Conservation (phyloP, 1,140 invertebrate genomes). For the Dinoponera quadriceps region DNA sequence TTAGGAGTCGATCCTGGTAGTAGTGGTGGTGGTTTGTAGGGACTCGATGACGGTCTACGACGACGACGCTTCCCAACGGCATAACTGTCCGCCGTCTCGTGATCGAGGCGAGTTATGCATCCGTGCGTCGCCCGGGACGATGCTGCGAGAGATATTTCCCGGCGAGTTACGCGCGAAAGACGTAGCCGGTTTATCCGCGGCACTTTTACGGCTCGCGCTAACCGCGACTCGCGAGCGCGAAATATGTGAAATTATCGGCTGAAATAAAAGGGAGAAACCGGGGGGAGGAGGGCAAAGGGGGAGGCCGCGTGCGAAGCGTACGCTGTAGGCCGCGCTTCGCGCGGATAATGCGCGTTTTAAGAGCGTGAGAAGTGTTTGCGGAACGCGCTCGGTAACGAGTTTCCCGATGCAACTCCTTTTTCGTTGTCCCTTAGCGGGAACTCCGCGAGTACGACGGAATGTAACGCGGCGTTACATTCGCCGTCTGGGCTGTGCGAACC, state of each 20-base stretch:
- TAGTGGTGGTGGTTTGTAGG: constrained; percentile 28
- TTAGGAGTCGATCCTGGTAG: constrained; percentile 79
- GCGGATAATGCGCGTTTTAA: constrained; percentile 52
- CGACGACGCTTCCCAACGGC: constrained; percentile 13
- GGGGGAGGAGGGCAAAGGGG: neutral
- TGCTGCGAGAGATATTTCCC: constrained; percentile 50
- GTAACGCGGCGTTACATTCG: constrained; percentile 3
- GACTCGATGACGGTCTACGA: constrained; percentile 25
- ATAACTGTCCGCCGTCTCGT: constrained; percentile 39
- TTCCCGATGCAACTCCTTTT: constrained; percentile 9
- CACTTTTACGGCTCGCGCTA: constrained; percentile 62
- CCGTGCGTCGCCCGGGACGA: constrained; percentile 50
- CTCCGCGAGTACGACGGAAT: constrained; percentile 16
- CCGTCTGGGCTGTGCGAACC: too few species aligned
- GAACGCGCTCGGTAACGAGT: constrained; percentile 40
- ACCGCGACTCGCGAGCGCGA: constrained; percentile 52
- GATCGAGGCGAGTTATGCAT: constrained; percentile 44
- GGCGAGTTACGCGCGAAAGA: constrained; percentile 55
- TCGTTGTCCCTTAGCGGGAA: neutral
- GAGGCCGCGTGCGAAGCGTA: constrained; percentile 14
- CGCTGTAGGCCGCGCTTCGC: constrained; percentile 46
- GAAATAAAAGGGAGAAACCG: constrained; percentile 38
- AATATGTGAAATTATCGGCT: constrained; percentile 55
- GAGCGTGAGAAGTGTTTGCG: constrained; percentile 54
- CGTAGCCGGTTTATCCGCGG: constrained; percentile 66